Evolutionary conservation across 2,113 vertebrate species (phyloP).

Genomic region (Callorhinus ursinus): DNA sequence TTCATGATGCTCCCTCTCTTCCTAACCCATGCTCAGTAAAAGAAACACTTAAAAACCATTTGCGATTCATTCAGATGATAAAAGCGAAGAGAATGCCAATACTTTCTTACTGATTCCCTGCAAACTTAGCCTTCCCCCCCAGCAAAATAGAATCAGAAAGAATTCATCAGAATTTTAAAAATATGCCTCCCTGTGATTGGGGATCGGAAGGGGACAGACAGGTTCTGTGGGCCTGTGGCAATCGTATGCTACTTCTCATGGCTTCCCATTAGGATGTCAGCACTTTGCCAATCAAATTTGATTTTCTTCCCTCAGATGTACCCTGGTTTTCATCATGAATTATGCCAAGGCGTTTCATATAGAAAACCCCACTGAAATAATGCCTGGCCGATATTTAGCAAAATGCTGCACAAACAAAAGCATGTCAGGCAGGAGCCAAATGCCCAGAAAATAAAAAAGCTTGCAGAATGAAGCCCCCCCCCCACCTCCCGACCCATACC

Average conservation of each 20-base stretch:
- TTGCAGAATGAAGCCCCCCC: neutral
- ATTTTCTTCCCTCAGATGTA: neutral
- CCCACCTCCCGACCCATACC: fast-evolving
- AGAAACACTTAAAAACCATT: neutral
- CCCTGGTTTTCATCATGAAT: slow-evolving; percentile 19
- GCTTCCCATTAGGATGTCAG: slow-evolving; percentile 23
- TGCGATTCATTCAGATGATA: neutral
- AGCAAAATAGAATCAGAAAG: slow-evolving; percentile 36
- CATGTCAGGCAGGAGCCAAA: neutral
- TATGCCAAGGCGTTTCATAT: neutral
- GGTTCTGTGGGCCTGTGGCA: neutral
- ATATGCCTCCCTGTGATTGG: neutral
- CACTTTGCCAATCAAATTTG: neutral
- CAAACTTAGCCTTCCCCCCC: slow-evolving; percentile 32
- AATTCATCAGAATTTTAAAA: slow-evolving; percentile 49
- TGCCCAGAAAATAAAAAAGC: neutral
- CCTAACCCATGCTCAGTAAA: neutral
- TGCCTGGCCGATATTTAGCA: neutral
- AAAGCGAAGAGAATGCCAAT: neutral
- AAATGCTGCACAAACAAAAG: neutral
- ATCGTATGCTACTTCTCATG: neutral
- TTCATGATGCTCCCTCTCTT: neutral
- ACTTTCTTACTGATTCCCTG: slow-evolving; percentile 29
- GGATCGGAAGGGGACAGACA: neutral
- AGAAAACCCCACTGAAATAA: neutral